Evolutionary conservation across 2,113 vertebrate species (phyloP), one percentile per base, ranked within the genome.

Genomic region (Murina feae): DNA sequence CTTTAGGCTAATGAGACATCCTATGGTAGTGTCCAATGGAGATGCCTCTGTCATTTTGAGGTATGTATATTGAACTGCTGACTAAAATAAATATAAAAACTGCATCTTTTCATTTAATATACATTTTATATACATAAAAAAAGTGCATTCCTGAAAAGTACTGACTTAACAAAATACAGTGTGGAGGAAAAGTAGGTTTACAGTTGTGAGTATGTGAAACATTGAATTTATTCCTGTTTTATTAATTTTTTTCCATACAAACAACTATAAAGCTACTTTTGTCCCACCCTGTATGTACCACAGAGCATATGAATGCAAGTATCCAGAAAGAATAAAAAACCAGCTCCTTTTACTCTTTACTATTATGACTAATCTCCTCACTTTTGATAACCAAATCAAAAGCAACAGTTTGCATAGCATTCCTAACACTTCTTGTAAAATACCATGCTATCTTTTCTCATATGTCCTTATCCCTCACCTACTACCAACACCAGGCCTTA

Each of bases 361-460:
- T 47, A 55, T 47, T 65, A 44, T 80, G 30, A 74, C 91, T 79
- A 79, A 78, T 85, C 37, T 51, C 60, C 51, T 72, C 44, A 86
- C 21, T 75, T 86, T 91, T 75, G 30, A 84, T 69, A 87, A 82
- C 16, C n/a, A 82, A 93, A 86, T 53, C 17, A 63, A 90, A 90
- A 63, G 72, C 37, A 71, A 39, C 16, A 68, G 66, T 80, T 90
- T 92, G 66, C 85, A 63, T 37, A 91, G 23, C 71, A 87, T 8
- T n/a, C 18, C 44, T 75, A 63, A 6, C 63, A 69, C 30, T 20
- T 86, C 35, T 42, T 2, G 1, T 86, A 83, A 94, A 89, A 63
- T 16, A 39, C 11, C 21, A 69, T 51, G 74, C 17, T 69, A 17
- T 37, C 23, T 91, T 95, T 32, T 84, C 81, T 81, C 58, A 84